Conservation (phyloP, 2,797 vertebrate genomes). For the Spinus olivaceus region DNA sequence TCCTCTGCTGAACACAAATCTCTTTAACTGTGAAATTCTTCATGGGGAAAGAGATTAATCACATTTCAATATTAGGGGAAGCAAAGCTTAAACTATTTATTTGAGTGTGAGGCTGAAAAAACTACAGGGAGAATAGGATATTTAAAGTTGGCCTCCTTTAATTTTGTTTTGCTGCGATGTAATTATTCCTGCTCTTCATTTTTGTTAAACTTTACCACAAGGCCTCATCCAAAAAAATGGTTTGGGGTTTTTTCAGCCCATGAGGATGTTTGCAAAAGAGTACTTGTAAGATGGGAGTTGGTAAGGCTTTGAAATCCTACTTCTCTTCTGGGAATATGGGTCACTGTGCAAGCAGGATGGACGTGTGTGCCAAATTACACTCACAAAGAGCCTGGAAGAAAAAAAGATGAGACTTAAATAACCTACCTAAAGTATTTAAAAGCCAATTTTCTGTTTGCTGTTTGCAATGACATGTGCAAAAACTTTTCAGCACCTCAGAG, state of each 20-base stretch:
- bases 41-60: not conserved
- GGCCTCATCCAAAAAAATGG: rapidly evolving
- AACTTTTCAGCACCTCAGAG: not conserved
- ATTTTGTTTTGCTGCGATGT: not conserved
- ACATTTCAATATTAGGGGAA: not conserved
- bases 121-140: not conserved
- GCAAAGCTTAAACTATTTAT: not conserved
- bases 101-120: not conserved
- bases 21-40: not conserved
- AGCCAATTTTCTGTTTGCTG: not conserved
- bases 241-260: not conserved
- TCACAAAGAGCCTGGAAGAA: not conserved
- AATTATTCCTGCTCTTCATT: not conserved
- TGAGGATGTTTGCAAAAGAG: not conserved
- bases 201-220: not conserved
- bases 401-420: not conserved
- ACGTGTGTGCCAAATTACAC: not conserved
- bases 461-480: not conserved
- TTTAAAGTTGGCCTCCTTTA: not conserved
- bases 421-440: not conserved
- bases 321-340: not conserved
- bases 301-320: not conserved
- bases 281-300: not conserved
- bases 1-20: not conserved
- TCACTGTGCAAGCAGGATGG: not conserved